These are phyloP conservation scores for Ephestia elutella DNA, from an alignment of 1,140 invertebrate species.

Conservation along the genomic window DNA sequence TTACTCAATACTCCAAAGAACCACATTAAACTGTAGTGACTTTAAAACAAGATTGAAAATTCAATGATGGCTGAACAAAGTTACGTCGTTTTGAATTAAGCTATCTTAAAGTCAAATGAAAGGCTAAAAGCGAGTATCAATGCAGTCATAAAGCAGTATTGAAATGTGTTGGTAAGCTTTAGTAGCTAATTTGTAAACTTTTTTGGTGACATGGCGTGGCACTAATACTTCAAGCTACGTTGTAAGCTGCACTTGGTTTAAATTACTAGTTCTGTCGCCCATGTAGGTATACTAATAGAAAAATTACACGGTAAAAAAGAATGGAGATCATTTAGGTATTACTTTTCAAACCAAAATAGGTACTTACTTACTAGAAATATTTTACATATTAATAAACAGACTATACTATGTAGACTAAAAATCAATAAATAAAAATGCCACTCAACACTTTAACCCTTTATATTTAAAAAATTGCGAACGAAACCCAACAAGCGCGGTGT, in stretches of 20 bases:
- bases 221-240: neutral
- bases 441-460: no score
- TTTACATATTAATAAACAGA: no score
- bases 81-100: neutral
- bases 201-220: neutral
- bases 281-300: no score
- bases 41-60: neutral
- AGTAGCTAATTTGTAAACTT: neutral
- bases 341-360: no score
- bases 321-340: no score
- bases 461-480: slow-evolving; percentile 32
- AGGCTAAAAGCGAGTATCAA: slow-evolving; percentile 49
- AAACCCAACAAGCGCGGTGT: slow-evolving; percentile 39
- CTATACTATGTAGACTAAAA: no score
- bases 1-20: slow-evolving; percentile 14
- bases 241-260: neutral
- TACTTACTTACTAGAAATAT: no score
- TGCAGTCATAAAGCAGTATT: slow-evolving; percentile 51
- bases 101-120: slow-evolving; percentile 38
- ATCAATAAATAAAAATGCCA: neutral
- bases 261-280: no score
- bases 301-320: no score
- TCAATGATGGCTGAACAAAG: neutral
- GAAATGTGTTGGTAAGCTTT: slow-evolving; percentile 14
- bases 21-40: slow-evolving; percentile 32